Base-by-base conservation (phyloP, 1,140 invertebrate species). In the Apolygus lucorum region DNA sequence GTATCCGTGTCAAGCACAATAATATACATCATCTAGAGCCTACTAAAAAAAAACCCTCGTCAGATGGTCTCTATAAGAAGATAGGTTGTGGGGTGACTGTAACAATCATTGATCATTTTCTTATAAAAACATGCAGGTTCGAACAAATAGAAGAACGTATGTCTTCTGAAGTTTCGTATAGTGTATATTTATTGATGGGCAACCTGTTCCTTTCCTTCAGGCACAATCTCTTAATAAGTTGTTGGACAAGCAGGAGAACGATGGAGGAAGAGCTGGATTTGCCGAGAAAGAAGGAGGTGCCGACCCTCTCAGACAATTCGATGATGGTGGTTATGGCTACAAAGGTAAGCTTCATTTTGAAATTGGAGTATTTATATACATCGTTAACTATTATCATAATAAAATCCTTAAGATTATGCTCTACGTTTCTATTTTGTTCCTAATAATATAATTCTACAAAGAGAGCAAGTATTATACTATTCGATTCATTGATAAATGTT, bases 141-240 rank as follows among this genome's bases (percentile, higher is more conserved):
- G 63, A 28, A 65, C 14, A n/a, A 17, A 17, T 27, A 65, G 26
- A 25, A 27, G 28, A 4, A 11, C 22, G 63, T 65, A 25, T 28
- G 26, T 25, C n/a, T 11, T 27, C 21, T 11, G 26, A 65, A 25
- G 27, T 27, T n/a, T 17, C 28, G 8, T 65, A 27, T 65, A 27
- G 27, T 67, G 28, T 67, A 4, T 34, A 67, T 26, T 25, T 4
- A 25, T 64, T 25, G 17, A n/a, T 34, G 28, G 2, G 14, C 29
- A 29, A 67, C 13, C 17, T 2, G 27, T 52, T 26, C n/a, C 17
- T 68, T 28, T 67, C 29, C 0, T 71, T 22, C 76, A 84, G 82
- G 84, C 85, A 0, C 84, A 85, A 73, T 80, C 85, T 62, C 74
- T 85, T 14, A 86, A 83, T 71, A 83, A 82, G n/a, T 76, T 86